Base-by-base conservation (phyloP, 35 echinoderm and acorn worm species). In the Amphiura filiformis region DNA sequence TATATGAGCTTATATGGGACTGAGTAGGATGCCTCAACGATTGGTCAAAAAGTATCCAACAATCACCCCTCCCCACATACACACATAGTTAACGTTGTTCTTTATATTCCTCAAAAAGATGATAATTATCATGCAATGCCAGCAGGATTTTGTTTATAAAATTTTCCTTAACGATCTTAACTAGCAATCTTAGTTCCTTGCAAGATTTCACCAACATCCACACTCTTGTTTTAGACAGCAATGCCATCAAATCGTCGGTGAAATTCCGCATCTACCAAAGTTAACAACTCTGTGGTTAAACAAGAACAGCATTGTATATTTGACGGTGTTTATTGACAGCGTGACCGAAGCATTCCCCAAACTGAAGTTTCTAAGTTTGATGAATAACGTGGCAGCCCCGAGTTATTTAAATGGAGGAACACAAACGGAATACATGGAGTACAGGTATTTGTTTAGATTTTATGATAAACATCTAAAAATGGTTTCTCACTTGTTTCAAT, bases 351-450 rank as follows among this genome's bases (percentile, higher is more conserved):
- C 78, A 22, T 98, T 92, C 79, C 96, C 92, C 37, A 92, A 92
- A 3, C 84, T 98, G 3, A 81, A 86, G 57, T 98, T 81, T 40
- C 78, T 98, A 17, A 94, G 96, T 84, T 89, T 98, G 96, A 98
- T 98, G 89, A 98, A 98, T 39, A 98, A 98, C 77, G 87, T 92
- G 28, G 96, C 89, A 31, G 96, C 96, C 34, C 96, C 96, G 0
- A 98, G 96, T 40, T 98, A 87, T 77, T 98, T 98, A 77, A 98
- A 98, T 65, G 96, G 96, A 22, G 96, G 96, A 37, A 92, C 92
- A 23, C 92, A 84, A 39, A 85, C 92, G 70, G 92, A 98, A 75
- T 98, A 89, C 80, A 23, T 77, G 56, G 96, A 98, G 41, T 98
- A 98, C 85, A 91, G 95, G 95, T 93, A 77, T 5, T 31, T 31